Evolutionary conservation across 2,113 vertebrate genomes (phyloP).

Genomic region (Phycodurus eques): DNA sequence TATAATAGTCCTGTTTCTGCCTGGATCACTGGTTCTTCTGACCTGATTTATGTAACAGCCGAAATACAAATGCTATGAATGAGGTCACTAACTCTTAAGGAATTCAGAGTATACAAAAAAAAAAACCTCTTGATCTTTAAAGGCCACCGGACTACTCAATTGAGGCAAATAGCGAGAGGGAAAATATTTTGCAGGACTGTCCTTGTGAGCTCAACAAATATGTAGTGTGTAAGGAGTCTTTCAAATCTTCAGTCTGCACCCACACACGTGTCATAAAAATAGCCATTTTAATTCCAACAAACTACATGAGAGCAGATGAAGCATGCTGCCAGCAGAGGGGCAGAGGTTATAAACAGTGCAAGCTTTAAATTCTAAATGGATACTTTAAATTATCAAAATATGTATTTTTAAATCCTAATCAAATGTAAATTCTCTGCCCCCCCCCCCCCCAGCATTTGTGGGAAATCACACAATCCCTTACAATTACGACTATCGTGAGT

Average conservation of each 20-base stretch:
- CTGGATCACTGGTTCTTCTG: not conserved
- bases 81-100: not conserved
- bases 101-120: not conserved
- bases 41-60: not conserved
- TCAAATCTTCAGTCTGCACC: not conserved
- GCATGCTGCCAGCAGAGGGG: not conserved
- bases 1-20: not conserved
- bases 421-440: not conserved
- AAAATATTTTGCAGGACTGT: not conserved
- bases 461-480: not conserved
- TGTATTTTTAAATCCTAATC: not conserved
- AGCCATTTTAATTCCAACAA: not conserved
- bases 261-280: not conserved
- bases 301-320: not conserved
- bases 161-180: not conserved
- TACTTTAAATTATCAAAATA: not conserved
- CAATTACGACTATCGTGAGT: not conserved
- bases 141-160: not conserved
- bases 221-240: not conserved
- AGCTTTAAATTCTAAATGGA: not conserved
- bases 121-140: not conserved
- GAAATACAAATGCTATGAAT: not conserved
- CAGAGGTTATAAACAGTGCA: not conserved
- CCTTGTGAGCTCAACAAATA: not conserved
- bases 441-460: not conserved